Evolutionary conservation across 1,140 invertebrate species (phyloP).

Genomic region (Musca vetustissima): DNA sequence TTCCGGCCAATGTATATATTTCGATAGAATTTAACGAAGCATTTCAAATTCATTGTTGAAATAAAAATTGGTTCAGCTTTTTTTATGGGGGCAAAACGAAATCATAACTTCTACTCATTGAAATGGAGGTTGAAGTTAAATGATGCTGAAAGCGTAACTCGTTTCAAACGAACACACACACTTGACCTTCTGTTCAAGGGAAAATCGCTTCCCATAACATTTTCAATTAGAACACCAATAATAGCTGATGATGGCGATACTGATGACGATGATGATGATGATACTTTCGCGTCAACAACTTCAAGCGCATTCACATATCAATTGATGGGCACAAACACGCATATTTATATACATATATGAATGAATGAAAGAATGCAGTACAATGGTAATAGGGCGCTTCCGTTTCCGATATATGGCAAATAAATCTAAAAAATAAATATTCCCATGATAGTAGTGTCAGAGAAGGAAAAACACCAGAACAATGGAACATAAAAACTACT

Average conservation of each 20-base stretch:
- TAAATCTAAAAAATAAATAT: slow-evolving; percentile 5
- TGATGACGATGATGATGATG: background rate
- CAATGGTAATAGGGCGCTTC: slow-evolving; percentile 4
- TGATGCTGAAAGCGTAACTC: too few relatives aligned
- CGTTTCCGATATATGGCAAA: background rate
- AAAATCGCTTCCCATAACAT: background rate
- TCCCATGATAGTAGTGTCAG: slow-evolving; percentile 8
- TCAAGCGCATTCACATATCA: background rate
- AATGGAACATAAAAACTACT: too few relatives aligned
- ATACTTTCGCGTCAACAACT: slow-evolving; percentile 9
- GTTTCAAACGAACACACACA: background rate
- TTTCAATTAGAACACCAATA: slow-evolving; percentile 1
- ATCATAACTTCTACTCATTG: too few relatives aligned
- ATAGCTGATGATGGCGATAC: too few relatives aligned
- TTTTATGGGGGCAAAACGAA: too few relatives aligned
- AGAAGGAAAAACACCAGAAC: too few relatives aligned
- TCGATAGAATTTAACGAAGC: too few relatives aligned
- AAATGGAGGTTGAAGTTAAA: too few relatives aligned
- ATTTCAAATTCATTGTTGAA: too few relatives aligned
- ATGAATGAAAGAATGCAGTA: background rate
- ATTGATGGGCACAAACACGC: background rate
- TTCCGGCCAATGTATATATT: too few relatives aligned
- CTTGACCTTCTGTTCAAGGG: slow-evolving; percentile 7
- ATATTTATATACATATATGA: too few relatives aligned
- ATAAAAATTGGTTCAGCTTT: too few relatives aligned